A percentile compares a stretch with the other conserved stretches of the same genome.
Evolutionary conservation across 2,113 vertebrate genomes (phyloP).

Genomic region (Aptenodytes patagonicus): DNA sequence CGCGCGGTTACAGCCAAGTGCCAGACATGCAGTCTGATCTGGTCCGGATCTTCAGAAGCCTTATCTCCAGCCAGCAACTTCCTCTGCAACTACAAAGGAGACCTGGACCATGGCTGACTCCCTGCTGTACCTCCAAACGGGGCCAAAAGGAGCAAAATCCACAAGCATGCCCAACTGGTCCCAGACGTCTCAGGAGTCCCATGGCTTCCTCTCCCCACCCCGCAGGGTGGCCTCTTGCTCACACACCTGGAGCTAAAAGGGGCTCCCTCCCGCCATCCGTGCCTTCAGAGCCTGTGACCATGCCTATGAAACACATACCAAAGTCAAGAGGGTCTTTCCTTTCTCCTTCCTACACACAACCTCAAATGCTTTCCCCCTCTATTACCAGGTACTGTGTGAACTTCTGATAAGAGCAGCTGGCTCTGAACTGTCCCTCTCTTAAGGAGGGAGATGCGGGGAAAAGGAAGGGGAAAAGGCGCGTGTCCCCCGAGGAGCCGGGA

Average conservation of each 20-base stretch:
- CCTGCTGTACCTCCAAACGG: not conserved
- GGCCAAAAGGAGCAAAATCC: not conserved
- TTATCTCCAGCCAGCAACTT: conserved; percentile 54
- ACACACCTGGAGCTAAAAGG: not conserved
- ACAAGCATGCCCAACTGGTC: not conserved
- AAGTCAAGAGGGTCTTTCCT: not conserved
- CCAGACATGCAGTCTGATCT: not conserved
- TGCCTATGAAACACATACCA: not conserved
- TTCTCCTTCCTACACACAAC: not conserved
- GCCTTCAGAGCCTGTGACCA: not conserved
- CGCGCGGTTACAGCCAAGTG: accelerated
- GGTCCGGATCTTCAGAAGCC: not conserved
- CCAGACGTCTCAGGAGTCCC: not conserved
- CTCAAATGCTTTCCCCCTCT: not conserved
- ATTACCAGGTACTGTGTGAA: not conserved
- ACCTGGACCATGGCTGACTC: not conserved
- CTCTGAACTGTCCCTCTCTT: not conserved
- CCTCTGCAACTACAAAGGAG: conserved; percentile 43
- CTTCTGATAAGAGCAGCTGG: not conserved
- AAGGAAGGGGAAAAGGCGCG: not conserved
- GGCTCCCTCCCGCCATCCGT: accelerated
- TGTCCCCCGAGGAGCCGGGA: accelerated
- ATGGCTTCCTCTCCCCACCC: not conserved
- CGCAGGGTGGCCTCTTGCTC: not conserved
- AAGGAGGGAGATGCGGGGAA: not conserved